phyloP scores from a whole-genome alignment of 2,888 invertebrate species.

The Steinernema carpocapsae region DNA sequence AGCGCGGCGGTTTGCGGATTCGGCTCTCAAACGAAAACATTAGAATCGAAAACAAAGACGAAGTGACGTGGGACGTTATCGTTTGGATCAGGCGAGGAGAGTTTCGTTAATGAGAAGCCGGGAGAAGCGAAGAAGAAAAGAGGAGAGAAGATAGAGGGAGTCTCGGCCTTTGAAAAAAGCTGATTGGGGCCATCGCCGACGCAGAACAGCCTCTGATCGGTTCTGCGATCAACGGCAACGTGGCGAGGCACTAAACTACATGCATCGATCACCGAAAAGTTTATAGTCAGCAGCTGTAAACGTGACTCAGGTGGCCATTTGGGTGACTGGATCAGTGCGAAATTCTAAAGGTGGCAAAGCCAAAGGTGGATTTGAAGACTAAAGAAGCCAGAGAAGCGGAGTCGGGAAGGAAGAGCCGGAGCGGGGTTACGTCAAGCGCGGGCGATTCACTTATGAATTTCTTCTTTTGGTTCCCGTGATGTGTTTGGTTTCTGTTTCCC shows the following conservation, averaged over 20 bases:
- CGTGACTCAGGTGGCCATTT: constrained; percentile 7
- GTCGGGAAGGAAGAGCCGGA: too few species aligned
- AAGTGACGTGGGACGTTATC: background rate
- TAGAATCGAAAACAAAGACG: constrained; percentile 10
- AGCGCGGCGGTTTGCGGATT: background rate
- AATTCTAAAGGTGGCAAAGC: background rate
- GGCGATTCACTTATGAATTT: too few species aligned
- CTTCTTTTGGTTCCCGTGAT: too few species aligned
- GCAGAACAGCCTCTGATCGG: background rate
- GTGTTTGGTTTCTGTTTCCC: too few species aligned
- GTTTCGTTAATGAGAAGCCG: background rate
- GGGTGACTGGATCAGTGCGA: constrained; percentile 3
- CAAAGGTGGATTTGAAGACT: background rate
- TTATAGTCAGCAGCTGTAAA: background rate
- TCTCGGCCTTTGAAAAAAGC: background rate
- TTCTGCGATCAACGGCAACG: background rate
- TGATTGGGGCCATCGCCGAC: background rate
- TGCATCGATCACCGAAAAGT: background rate
- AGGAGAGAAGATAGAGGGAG: too few species aligned
- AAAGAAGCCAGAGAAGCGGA: background rate
- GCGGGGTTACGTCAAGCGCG: too few species aligned
- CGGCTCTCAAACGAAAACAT: constrained; percentile 7
- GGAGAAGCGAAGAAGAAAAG: too few species aligned
- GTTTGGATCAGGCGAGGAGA: background rate
- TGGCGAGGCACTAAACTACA: constrained; percentile 2